phyloP scores from a whole-genome alignment of 1,140 invertebrate species.

The Scaptomyza hsui region DNA sequence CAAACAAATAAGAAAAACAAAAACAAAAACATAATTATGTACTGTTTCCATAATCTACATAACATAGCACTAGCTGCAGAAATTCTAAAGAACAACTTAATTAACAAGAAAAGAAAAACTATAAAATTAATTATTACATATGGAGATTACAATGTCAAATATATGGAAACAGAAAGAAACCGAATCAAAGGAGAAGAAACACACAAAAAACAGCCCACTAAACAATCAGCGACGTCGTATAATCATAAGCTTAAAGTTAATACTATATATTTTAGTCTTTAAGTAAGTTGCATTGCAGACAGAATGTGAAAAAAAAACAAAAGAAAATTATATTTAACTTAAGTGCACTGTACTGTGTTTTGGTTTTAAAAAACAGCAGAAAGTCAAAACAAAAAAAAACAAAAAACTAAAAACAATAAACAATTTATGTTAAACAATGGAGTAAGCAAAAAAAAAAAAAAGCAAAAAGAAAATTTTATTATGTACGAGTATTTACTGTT shows the following conservation, averaged over 20 bases:
- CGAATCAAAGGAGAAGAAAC: slow-evolving; percentile 12
- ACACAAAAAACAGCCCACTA: slow-evolving; percentile 62
- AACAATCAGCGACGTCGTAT: slow-evolving; percentile 80
- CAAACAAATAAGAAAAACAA: slow-evolving; percentile 8
- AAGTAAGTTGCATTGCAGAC: slow-evolving; percentile 68
- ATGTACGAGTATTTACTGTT: slow-evolving; percentile 78
- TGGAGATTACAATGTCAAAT: slow-evolving; percentile 55
- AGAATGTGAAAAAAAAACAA: slow-evolving; percentile 8
- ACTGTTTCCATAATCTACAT: slow-evolving; percentile 16
- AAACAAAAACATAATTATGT: slow-evolving; percentile 12
- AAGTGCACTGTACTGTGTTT: slow-evolving; percentile 81
- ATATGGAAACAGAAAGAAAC: slow-evolving; percentile 36
- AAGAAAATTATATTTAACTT: slow-evolving; percentile 61
- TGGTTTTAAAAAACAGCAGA: slow-evolving; percentile 74
- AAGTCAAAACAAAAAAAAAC: slow-evolving; percentile 51
- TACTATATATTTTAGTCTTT: slow-evolving; percentile 56
- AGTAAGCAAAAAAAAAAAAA: slow-evolving; percentile 60
- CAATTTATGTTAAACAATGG: slow-evolving; percentile 50
- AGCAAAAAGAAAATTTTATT: slow-evolving; percentile 57
- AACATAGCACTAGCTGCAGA: slow-evolving; percentile 28
- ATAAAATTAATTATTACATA: slow-evolving; percentile 43
- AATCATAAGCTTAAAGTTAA: slow-evolving; percentile 76
- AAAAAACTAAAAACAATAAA: slow-evolving; percentile 8
- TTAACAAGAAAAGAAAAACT: slow-evolving; percentile 33
- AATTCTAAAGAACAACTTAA: slow-evolving; percentile 19